Conservation (phyloP, 2,797 vertebrate genomes). For the Melanotaenia nigrans region DNA sequence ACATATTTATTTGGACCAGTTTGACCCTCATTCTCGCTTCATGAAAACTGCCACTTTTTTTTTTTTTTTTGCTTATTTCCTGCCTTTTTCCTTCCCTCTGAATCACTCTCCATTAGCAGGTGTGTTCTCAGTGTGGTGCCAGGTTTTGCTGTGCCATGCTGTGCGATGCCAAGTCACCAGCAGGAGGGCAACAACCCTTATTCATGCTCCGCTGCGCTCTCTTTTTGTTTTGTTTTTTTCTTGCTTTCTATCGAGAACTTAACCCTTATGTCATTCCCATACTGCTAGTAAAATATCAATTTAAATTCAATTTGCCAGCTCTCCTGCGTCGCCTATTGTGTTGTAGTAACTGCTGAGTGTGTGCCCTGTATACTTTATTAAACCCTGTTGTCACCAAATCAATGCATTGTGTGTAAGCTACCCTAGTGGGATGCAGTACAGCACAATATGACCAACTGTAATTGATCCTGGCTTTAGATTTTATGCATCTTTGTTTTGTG, state of each 20-base stretch:
- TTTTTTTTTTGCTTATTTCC: conserved; percentile 1
- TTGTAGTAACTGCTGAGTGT: background rate
- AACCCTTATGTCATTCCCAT: background rate
- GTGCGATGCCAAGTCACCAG: conserved; percentile 61
- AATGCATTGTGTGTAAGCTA: conserved; percentile 19
- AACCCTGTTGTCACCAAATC: conserved; percentile 25
- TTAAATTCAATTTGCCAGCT: conserved; percentile 10
- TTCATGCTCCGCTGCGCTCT: conserved; percentile 61
- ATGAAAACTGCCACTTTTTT: conserved; percentile 6
- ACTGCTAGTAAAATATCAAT: background rate
- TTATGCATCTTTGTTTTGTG: background rate
- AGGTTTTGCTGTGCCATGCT: conserved; percentile 60
- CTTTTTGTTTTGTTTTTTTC: conserved; percentile 4
- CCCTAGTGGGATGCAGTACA: conserved; percentile 8
- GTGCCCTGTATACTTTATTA: conserved; percentile 1
- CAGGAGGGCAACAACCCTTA: conserved; percentile 61
- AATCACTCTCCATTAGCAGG: conserved; percentile 56
- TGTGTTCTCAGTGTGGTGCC: conserved; percentile 71
- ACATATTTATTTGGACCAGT: background rate
- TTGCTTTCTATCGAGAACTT: conserved; percentile 2
- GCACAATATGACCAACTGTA: conserved; percentile 1
- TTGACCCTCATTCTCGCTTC: conserved; percentile 4
- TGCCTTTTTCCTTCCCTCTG: conserved; percentile 26
- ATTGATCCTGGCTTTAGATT: conserved; percentile 17
- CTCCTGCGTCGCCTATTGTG: background rate